Evolutionary conservation across 1,140 invertebrate genomes (phyloP).

Genomic region (Drosophila nigrodunni): DNA sequence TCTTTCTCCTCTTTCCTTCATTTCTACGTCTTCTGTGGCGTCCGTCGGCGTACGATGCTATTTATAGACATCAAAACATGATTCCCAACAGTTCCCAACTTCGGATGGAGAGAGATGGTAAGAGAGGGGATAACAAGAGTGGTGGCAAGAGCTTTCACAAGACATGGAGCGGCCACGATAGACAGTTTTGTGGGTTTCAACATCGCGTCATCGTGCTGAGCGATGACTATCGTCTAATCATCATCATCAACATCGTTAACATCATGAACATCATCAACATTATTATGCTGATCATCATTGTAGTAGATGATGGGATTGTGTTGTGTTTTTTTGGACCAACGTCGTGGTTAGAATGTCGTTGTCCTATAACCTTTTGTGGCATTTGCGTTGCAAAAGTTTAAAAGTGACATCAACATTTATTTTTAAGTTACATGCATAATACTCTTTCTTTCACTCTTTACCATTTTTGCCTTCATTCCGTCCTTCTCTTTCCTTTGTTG

Average conservation of each 20-base stretch:
- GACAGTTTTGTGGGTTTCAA: conserved; percentile 38
- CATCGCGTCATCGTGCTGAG: conserved; percentile 30
- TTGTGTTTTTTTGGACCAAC: conserved; percentile 7
- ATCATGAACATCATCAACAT: conserved; percentile 2
- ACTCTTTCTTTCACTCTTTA: conserved; percentile 38
- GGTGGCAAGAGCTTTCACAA: conserved; percentile 63
- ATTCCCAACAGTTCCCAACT: conserved; percentile 26
- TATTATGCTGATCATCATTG: conserved; percentile 2
- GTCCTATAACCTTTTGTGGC: conserved; percentile 76
- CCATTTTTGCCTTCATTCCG: conserved; percentile 11
- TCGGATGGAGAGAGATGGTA: neutral
- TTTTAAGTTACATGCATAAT: conserved; percentile 68
- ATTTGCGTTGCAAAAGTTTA: conserved; percentile 37
- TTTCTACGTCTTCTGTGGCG: conserved; percentile 3
- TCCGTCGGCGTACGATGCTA: conserved; percentile 43
- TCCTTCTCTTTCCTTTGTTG: conserved; percentile 30
- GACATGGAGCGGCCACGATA: conserved; percentile 30
- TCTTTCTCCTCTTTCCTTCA: neutral
- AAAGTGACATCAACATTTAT: conserved; percentile 81
- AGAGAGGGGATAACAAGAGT: neutral
- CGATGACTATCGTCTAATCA: conserved; percentile 34
- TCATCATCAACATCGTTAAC: neutral
- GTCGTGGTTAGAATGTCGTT: conserved; percentile 62
- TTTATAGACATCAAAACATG: conserved; percentile 62
- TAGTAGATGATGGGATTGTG: neutral